Evolutionary conservation across 2,888 invertebrate species (phyloP), one percentile per base, ranked within the genome.

Genomic region (Geotrupes spiniger): DNA sequence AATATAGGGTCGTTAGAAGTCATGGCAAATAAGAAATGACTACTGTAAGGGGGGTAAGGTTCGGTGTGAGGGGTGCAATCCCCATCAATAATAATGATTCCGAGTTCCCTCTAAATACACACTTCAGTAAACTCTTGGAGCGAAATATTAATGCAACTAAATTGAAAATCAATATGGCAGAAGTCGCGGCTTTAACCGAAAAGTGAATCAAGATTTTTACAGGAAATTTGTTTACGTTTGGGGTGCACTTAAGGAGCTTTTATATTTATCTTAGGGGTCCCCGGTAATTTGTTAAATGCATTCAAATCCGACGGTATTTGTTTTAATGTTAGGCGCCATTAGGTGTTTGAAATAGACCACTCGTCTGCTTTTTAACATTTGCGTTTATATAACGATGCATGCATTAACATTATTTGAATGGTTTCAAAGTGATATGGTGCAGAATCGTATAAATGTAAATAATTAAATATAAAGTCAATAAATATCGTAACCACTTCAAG

Each of bases 121-220:
- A 68, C 66, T 66, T 61, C 67, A 65, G 63, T 66, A 68, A 68
- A 66, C 66, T 68, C 66, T 47, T 36, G 27, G 60, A 61, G 67
- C 66, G 64, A 68, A 69, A 69, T 69, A 69, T 69, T 69, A 69
- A 69, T 69, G 67, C 66, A 65, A 66, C 63, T 63, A 69, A 69
- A 69, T 69, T 68, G 69, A 67, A 68, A 69, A 69, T 69, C 69
- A 62, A 69, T 69, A 66, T 60, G 56, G 53, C 47, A 52, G 49
- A 42, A 51, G 42, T 51, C 42, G 45, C 37, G 50, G 39, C 41
- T 46, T 17, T 45, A 26, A 27, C 15, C 41, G 28, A 28, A 28
- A 26, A 28, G 15, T 46, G 31, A 39, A 46, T 36, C 46, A 31
- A 39, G 39, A 37, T 21, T 38, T 41, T 28, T 21, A 33, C 16